These are phyloP conservation scores for Henicopernis longicauda DNA, from an alignment of 2,113 vertebrate species.

Conservation along the genomic window DNA sequence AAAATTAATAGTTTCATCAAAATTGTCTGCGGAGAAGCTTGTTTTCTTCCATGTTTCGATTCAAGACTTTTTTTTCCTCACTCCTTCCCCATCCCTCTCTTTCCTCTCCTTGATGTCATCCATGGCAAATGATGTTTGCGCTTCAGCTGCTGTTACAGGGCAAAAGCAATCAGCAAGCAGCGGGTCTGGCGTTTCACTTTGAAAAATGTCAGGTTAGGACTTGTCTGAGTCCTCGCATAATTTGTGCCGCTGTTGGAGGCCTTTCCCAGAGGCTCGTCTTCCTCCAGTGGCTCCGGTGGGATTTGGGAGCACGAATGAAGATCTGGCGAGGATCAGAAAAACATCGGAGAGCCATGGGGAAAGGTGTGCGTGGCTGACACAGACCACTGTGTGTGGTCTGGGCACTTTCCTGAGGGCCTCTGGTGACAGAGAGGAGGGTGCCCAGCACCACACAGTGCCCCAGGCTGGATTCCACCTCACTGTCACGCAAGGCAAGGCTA, in stretches of 20 bases:
- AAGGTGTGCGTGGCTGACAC: rapidly evolving
- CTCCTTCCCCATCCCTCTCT: background rate
- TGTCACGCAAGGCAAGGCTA: background rate
- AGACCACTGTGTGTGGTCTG: rapidly evolving
- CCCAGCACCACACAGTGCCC: rapidly evolving
- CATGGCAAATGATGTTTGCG: background rate
- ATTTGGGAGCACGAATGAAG: background rate
- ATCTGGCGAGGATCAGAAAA: background rate
- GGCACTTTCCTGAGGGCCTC: background rate
- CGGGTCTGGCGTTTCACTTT: background rate
- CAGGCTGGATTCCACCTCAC: background rate
- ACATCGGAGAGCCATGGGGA: background rate
- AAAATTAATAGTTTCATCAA: background rate
- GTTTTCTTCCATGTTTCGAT: background rate
- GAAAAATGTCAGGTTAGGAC: conserved; percentile 27
- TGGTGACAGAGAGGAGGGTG: background rate
- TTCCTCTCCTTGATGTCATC: background rate
- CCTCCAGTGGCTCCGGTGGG: background rate
- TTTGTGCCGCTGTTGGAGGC: background rate
- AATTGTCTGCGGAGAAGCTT: background rate
- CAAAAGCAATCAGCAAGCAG: conserved; percentile 13
- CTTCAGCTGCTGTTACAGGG: background rate
- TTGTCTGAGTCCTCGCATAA: background rate
- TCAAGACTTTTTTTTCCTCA: background rate
- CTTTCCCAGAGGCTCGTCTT: background rate